A percentile compares a stretch with the other conserved stretches of the same genome.
Evolutionary conservation across 2,113 vertebrate species (phyloP).

Genomic region (Pteropus alecto): DNA sequence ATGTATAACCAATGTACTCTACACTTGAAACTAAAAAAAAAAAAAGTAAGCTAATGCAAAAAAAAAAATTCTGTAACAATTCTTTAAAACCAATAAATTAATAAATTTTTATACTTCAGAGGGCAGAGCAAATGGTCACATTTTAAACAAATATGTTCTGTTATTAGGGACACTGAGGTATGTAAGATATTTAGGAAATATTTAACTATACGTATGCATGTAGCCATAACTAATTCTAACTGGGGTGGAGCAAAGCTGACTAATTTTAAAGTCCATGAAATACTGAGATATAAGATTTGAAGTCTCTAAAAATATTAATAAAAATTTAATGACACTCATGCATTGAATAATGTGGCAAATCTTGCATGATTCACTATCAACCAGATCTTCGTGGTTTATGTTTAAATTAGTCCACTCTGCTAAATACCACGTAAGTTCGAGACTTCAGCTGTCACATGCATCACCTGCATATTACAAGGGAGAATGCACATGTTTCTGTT

Average conservation of each 20-base stretch:
- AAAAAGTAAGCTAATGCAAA: too few relatives aligned
- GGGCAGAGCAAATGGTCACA: not conserved
- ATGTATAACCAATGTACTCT: too few relatives aligned
- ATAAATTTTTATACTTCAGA: not conserved
- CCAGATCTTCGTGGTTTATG: not conserved
- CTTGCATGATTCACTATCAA: not conserved
- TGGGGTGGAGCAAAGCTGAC: not conserved
- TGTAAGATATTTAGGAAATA: not conserved
- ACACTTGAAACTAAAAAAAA: too few relatives aligned
- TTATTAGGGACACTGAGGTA: not conserved
- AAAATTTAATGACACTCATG: not conserved
- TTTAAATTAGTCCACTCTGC: not conserved
- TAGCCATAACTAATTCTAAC: not conserved
- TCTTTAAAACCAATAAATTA: not conserved
- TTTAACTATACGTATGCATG: accelerated
- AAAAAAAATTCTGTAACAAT: not conserved
- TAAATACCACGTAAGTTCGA: not conserved
- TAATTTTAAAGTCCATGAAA: not conserved
- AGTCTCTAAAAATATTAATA: not conserved
- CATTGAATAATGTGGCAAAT: not conserved
- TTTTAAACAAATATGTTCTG: not conserved
- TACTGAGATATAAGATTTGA: not conserved
- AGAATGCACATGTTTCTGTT: not conserved
- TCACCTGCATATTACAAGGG: accelerated
- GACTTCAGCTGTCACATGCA: not conserved